A percentile compares a stretch with the other conserved stretches of the same genome.
phyloP scores from a whole-genome alignment of 2,888 invertebrate species.

The Morpho achilles region DNA sequence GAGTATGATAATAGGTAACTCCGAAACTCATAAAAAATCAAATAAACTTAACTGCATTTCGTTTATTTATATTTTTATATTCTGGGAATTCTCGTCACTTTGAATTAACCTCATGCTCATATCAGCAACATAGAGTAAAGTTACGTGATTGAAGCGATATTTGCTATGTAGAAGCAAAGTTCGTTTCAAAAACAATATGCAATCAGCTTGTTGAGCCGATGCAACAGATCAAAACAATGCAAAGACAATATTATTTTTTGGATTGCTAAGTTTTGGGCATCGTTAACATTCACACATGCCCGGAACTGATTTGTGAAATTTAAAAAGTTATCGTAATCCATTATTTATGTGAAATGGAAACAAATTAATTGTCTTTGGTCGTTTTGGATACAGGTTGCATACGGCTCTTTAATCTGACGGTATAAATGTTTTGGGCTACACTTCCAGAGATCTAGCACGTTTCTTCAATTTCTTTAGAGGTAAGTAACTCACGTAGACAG shows the following conservation, averaged over 20 bases:
- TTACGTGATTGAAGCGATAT: conserved; percentile 36
- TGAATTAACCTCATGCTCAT: background rate
- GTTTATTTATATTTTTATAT: too few relatives aligned
- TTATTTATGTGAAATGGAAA: conserved; percentile 5
- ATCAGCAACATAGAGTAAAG: conserved; percentile 11
- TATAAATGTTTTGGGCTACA: conserved; percentile 40
- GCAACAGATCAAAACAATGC: conserved; percentile 36
- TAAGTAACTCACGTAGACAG: conserved; percentile 20
- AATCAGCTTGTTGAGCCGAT: conserved; percentile 33
- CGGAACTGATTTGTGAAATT: background rate
- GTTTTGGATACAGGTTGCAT: conserved; percentile 59
- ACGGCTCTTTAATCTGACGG: conserved; percentile 43
- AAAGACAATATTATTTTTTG: conserved; percentile 29
- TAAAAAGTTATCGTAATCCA: background rate
- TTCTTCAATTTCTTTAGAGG: conserved; percentile 20
- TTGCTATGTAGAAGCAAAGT: conserved; percentile 41
- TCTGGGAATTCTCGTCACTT: background rate
- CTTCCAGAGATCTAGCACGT: conserved; percentile 37
- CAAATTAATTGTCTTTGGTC: conserved; percentile 54
- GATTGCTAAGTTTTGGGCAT: conserved; percentile 5
- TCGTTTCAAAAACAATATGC: conserved; percentile 34
- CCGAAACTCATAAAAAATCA: too few relatives aligned
- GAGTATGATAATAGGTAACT: too few relatives aligned
- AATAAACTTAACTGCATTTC: too few relatives aligned
- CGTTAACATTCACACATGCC: conserved; percentile 8